Conservation (phyloP, 2,113 vertebrate genomes). For the Sakesphorus luctuosus region DNA sequence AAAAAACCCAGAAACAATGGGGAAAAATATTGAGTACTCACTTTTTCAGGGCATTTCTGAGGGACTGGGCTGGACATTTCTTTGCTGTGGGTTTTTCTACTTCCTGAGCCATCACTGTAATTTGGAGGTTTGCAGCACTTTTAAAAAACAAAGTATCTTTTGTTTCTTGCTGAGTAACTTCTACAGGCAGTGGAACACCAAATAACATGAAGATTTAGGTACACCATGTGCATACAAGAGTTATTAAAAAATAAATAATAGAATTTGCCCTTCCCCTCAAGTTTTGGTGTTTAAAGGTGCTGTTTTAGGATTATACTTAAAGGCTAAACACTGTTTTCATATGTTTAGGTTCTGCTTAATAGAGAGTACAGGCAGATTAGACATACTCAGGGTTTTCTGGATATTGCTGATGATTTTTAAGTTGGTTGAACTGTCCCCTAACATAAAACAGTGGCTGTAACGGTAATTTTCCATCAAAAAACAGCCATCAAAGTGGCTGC, state of each 20-base stretch:
- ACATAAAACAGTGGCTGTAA: neutral
- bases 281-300: neutral
- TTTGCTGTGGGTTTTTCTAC: neutral
- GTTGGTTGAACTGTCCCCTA: neutral
- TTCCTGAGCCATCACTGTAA: neutral
- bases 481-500: neutral
- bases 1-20: rapidly evolving
- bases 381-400: neutral
- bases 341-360: neutral
- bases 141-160: neutral
- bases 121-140: neutral
- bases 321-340: neutral
- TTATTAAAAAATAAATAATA: neutral
- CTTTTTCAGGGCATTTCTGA: neutral
- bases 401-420: neutral
- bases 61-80: neutral
- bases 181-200: rapidly evolving
- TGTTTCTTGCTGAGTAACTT: neutral
- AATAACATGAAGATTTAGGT: neutral
- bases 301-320: neutral
- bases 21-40: neutral
- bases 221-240: neutral
- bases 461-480: neutral
- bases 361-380: neutral
- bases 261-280: neutral